Evolutionary conservation across 2,888 invertebrate species (phyloP).

Genomic region (Lasioglossum calceatum): DNA sequence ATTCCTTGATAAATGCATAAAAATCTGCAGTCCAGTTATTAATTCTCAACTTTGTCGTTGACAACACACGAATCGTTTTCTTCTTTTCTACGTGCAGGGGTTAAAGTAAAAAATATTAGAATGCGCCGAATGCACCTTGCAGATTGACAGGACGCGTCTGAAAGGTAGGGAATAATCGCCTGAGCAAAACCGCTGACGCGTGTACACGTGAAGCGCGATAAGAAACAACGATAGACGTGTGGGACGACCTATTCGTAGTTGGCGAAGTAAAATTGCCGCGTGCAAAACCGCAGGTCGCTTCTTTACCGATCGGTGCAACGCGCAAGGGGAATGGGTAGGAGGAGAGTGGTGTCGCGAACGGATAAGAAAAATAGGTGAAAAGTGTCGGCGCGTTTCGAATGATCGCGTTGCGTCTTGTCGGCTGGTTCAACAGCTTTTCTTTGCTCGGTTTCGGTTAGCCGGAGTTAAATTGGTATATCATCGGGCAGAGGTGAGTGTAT

Average conservation of each 20-base stretch:
- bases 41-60: no score
- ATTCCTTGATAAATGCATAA: no score
- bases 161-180: neutral
- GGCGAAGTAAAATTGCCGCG: neutral
- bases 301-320: neutral
- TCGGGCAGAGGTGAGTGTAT: slow-evolving; percentile 55
- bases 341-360: neutral
- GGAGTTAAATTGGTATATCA: slow-evolving; percentile 80
- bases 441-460: slow-evolving; percentile 68
- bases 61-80: no score
- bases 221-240: neutral
- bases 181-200: neutral
- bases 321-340: neutral
- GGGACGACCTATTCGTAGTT: neutral
- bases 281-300: neutral
- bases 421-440: slow-evolving; percentile 55
- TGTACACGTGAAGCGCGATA: neutral
- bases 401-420: slow-evolving; percentile 52
- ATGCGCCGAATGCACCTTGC: neutral
- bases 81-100: no score
- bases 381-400: slow-evolving; percentile 56
- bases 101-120: neutral
- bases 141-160: neutral
- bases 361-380: slow-evolving; percentile 42
- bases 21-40: no score